Evolutionary conservation across 2,113 vertebrate species (phyloP).

Genomic region (Callopanchax toddi): DNA sequence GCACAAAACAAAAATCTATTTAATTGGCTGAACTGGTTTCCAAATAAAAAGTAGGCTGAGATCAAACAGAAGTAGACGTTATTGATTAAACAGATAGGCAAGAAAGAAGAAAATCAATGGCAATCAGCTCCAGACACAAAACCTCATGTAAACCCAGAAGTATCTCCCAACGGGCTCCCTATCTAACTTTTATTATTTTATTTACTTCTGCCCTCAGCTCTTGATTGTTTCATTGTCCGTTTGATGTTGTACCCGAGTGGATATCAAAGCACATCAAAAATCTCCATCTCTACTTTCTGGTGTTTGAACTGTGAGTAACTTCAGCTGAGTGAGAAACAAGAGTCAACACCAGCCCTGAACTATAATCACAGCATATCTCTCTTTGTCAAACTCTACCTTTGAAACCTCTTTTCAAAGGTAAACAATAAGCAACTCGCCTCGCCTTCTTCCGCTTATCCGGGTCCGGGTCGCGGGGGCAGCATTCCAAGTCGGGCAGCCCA

Average conservation of each 20-base stretch:
- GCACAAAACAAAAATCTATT: not conserved
- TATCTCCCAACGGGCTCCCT: no score
- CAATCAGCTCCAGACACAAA: not conserved
- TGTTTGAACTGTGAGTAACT: not conserved
- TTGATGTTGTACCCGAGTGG: not conserved
- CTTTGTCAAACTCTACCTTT: conserved; percentile 4
- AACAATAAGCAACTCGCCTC: no score
- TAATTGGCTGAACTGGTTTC: not conserved
- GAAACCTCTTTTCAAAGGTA: not conserved
- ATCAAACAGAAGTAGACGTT: not conserved
- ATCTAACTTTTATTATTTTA: not conserved
- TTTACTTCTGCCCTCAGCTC: not conserved
- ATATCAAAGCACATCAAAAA: not conserved
- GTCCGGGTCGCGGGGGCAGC: no score
- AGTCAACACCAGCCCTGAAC: conserved; percentile 9
- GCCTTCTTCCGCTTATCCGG: no score
- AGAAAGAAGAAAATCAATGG: not conserved
- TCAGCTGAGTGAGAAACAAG: not conserved
- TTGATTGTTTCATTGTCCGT: not conserved
- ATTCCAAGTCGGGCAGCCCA: no score
- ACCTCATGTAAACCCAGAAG: not conserved
- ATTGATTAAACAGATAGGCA: not conserved
- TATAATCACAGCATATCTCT: not conserved
- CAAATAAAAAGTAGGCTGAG: not conserved
- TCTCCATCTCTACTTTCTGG: not conserved